Evolutionary conservation across 2,888 invertebrate genomes (phyloP).

Genomic region (Callosobruchus maculatus): DNA sequence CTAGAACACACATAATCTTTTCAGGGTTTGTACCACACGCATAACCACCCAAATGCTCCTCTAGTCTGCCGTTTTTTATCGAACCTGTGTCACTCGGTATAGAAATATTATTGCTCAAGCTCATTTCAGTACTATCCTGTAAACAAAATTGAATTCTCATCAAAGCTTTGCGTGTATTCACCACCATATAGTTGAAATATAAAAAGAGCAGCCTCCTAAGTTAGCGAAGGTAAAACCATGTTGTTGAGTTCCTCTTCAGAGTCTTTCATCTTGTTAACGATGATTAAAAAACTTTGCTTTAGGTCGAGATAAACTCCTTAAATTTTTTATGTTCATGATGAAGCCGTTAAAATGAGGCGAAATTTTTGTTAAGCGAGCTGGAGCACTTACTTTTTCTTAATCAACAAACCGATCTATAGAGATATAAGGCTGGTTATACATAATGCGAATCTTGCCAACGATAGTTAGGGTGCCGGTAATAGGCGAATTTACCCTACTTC

Average conservation of each 20-base stretch:
- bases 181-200: no score
- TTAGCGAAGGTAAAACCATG: background rate
- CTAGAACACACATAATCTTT: slow-evolving; percentile 25
- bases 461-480: no score
- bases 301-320: background rate
- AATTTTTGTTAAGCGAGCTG: background rate
- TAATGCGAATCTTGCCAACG: no score
- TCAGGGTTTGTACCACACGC: slow-evolving; percentile 18
- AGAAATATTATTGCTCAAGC: slow-evolving; percentile 28
- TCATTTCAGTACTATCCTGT: slow-evolving; percentile 31
- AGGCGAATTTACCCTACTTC: no score
- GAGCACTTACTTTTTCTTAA: background rate
- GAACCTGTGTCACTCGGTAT: slow-evolving; percentile 25
- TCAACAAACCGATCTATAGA: no score
- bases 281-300: background rate
- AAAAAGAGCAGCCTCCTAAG: background rate
- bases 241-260: background rate
- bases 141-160: slow-evolving; percentile 3
- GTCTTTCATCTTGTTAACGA: background rate
- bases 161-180: no score
- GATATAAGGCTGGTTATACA: no score
- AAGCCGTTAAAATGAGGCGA: background rate
- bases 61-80: slow-evolving; percentile 29
- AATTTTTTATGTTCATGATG: background rate
- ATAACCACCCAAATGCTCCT: slow-evolving; percentile 26